Evolutionary conservation across 1,140 invertebrate species (phyloP), one percentile per base, ranked within the genome.

Genomic region (Drosophila pruinosa): DNA sequence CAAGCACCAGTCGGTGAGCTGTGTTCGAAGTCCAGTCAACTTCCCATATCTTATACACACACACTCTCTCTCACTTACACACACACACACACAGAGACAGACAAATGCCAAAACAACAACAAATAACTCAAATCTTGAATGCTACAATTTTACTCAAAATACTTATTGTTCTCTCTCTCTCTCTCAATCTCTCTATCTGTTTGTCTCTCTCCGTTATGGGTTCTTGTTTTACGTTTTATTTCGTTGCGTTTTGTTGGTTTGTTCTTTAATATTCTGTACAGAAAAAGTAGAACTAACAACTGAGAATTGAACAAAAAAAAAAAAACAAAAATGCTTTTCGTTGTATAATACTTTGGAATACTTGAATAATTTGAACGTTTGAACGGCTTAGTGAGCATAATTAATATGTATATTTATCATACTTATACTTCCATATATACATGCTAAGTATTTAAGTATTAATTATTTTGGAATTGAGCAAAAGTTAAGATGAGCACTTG

Each of bases 401-500:
- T 21, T 54, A 26, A 69, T 53, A 69, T 65, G 24, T 78, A 79
- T 70, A 52, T 79, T 71, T 64, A 39, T 48, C 67, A 47, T 69
- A 62, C 45, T 67, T 50, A n/a, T n/a, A 15, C 45, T 43, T 43
- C 59, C 62, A 58, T 58, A 57, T 28, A 34, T n/a, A n/a, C 14
- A 47, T 31, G 47, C 52, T 62, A 62, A 62, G 39, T 45, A 45
- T 26, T 48, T 65, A 71, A 65, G 62, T 48, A 64, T 56, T 48
- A 31, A 19, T 15, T 56, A 26, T 50, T 64, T 64, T 71, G 68
- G 26, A 71, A 71, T 63, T 56, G 61, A 71, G 61, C 68, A 59
- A 41, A 63, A 83, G 81, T 86, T 88, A 86, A 86, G 81, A 88
- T 86, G 81, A 86, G 81, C 81, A 86, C 81, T 86, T 86, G 81